Percentiles rank a stretch among this genome's conserved stretches.
These are phyloP conservation scores for Orbicella faveolata DNA, from an alignment of 64 coral and sea anemone genomes.

Conservation along the genomic window DNA sequence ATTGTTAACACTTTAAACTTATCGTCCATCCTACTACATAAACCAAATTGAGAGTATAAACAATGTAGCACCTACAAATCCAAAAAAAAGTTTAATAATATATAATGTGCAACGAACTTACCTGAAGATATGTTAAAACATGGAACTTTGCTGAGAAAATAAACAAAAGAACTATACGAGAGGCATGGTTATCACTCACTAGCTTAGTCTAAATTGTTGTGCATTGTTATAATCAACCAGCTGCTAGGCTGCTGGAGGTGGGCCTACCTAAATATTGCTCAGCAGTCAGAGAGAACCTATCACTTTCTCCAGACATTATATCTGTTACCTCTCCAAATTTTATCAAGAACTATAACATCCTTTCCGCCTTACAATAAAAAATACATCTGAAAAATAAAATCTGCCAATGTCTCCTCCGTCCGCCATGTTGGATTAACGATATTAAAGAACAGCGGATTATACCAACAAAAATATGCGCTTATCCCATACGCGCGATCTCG, in stretches of 20 bases:
- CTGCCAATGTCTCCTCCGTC: background rate
- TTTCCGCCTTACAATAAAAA: background rate
- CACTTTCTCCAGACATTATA: constrained; percentile 34
- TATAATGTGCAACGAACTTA: background rate
- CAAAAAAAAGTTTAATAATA: background rate
- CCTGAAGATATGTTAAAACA: constrained; percentile 83
- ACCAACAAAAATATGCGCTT: background rate
- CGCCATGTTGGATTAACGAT: background rate
- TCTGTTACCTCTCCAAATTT: background rate
- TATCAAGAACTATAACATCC: background rate
- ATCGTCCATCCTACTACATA: too few species aligned
- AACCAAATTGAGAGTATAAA: too few species aligned
- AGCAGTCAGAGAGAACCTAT: constrained; percentile 72
- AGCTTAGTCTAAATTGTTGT: background rate
- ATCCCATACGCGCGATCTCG: too few species aligned
- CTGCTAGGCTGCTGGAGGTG: background rate
- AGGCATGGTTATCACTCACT: background rate
- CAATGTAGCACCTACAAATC: too few species aligned
- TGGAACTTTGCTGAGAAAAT: constrained; percentile 74
- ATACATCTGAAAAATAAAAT: background rate
- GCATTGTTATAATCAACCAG: too few species aligned
- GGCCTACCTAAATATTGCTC: constrained; percentile 95
- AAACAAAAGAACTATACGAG: background rate
- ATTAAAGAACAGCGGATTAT: constrained; percentile 28
- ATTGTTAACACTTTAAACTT: too few species aligned